A percentile compares a stretch with the other conserved stretches of the same genome.
phyloP scores from a whole-genome alignment of 2,888 invertebrate genomes.

The Rhagophthalmus giganteus region DNA sequence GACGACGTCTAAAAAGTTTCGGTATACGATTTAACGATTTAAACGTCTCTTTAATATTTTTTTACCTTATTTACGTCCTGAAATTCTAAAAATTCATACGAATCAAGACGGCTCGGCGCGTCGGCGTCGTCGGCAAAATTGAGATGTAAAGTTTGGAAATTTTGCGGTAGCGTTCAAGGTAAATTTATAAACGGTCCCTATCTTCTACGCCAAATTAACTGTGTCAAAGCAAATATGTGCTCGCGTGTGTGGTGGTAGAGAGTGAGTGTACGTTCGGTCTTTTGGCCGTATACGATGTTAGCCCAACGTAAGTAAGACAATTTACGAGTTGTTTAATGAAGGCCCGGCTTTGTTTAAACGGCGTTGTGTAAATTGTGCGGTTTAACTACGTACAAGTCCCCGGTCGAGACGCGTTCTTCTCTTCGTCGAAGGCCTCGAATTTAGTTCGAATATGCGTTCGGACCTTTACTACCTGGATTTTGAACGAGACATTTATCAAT shows the following conservation, averaged over 20 bases:
- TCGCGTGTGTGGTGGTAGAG: constrained; percentile 4
- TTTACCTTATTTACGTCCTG: constrained; percentile 1
- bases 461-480: too few species aligned
- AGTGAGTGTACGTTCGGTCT: not conserved
- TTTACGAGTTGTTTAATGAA: not conserved
- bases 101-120: too few species aligned
- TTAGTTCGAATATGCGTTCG: too few species aligned
- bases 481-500: too few species aligned
- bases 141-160: not conserved
- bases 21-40: too few species aligned
- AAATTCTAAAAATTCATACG: too few species aligned
- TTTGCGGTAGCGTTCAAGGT: not conserved
- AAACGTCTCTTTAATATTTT: too few species aligned
- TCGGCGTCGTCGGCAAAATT: not conserved
- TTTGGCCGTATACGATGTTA: not conserved
- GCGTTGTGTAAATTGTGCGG: not conserved
- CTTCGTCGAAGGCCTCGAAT: too few species aligned
- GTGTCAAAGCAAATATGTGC: not conserved
- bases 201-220: not conserved
- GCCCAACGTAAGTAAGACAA: not conserved
- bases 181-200: too few species aligned
- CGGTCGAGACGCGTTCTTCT: too few species aligned
- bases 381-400: too few species aligned
- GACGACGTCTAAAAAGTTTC: constrained; percentile 16
- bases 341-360: not conserved